Conservation (phyloP, 2,888 invertebrate species). For the Lepidocyrtoides sp. region DNA sequence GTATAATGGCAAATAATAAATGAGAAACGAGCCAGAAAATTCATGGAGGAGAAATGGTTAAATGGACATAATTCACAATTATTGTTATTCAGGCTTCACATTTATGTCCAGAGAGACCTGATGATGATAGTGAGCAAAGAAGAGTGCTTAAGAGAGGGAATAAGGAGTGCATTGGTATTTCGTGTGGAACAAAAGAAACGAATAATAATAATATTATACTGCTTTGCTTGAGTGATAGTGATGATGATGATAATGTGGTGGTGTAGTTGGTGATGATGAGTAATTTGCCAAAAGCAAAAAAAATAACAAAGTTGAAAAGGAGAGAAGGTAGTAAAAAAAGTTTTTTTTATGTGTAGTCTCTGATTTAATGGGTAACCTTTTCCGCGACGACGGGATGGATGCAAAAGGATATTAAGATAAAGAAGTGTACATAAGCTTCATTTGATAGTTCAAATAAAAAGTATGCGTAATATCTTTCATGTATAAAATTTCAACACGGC, state of each 20-base stretch:
- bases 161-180: background rate
- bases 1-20: conserved; percentile 6
- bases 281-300: background rate
- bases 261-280: background rate
- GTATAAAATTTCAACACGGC: too few species aligned
- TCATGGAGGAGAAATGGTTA: background rate
- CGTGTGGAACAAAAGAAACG: background rate
- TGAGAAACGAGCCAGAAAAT: conserved; percentile 18
- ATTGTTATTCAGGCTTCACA: background rate
- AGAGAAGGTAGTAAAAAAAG: background rate
- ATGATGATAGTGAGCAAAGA: background rate
- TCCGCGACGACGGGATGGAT: background rate
- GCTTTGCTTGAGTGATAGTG: background rate
- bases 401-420: background rate
- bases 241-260: background rate
- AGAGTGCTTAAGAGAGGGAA: background rate
- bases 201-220: background rate
- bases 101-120: background rate
- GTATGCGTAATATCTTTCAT: too few species aligned
- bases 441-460: too few species aligned
- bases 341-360: background rate
- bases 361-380: background rate
- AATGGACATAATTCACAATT: conserved; percentile 2
- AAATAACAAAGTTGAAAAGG: background rate
- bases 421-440: background rate